Conservation (phyloP, 2,888 invertebrate species). For the Cetonia aurata region DNA sequence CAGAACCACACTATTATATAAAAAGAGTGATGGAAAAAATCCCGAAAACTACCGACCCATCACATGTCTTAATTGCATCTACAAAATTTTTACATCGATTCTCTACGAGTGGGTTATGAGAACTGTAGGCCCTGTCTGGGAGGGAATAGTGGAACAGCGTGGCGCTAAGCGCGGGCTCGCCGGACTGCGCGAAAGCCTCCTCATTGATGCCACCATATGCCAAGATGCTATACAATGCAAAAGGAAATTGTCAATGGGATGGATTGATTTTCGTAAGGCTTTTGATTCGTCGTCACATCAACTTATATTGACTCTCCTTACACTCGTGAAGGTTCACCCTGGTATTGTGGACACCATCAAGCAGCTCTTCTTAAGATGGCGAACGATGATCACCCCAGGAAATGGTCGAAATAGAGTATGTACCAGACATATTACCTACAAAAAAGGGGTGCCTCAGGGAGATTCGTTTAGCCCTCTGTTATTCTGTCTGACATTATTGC, state of each 20-base stretch:
- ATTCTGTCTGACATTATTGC: not conserved
- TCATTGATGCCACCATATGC: constrained; percentile 24
- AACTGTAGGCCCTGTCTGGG: constrained; percentile 8
- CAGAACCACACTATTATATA: constrained; percentile 7
- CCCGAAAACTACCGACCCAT: constrained; percentile 34
- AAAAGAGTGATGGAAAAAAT: constrained; percentile 16
- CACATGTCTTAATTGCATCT: constrained; percentile 27
- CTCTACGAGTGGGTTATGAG: constrained; percentile 5
- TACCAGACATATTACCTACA: too few relatives aligned
- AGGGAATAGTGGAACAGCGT: constrained; percentile 22
- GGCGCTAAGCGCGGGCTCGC: constrained; percentile 34
- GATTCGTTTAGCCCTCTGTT: not conserved
- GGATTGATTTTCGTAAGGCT: constrained; percentile 29
- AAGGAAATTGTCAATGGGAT: constrained; percentile 30
- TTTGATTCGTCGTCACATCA: not conserved
- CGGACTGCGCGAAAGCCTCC: constrained; percentile 36
- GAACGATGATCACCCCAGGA: not conserved
- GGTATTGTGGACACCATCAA: not conserved
- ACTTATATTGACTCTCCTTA: not conserved
- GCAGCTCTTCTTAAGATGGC: not conserved
- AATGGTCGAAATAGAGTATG: too few relatives aligned
- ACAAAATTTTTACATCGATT: constrained; percentile 34
- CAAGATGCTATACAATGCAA: constrained; percentile 9
- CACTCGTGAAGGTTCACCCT: not conserved
- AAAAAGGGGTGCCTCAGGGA: too few relatives aligned